Base-by-base conservation (phyloP, 37 sponge, comb jelly and placozoan genomes). In the Hormiphora californensis region DNA sequence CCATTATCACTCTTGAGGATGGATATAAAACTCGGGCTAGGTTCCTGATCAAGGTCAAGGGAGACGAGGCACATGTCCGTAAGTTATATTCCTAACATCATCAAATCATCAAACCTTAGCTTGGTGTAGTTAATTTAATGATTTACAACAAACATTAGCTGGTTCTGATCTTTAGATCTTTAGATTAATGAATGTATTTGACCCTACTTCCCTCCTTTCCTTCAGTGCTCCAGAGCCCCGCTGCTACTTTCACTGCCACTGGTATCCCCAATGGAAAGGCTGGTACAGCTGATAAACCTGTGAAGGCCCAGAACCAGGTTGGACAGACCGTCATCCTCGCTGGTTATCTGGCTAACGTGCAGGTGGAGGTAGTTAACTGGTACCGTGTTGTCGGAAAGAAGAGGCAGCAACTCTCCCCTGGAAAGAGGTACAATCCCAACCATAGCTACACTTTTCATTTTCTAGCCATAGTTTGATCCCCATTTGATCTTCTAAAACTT, bases 41-140 rank as follows among this genome's bases (percentile, higher is more conserved):
- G 22, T 57, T 57, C n/a, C 61, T 57, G n/a, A 57, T 57, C 7
- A 57, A 57, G 61, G 61, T 57, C 15, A 57, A 57, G 61, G 61
- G 61, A 21, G 61, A 57, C 61, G 61, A 57, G 61, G 61, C 61
- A 5, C 61, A 57, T 12, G 61, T 57, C 61, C 27, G 61, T 57
- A 57, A 57, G 61, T 57, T 21, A 57, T 15, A 21, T 5, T 57
- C n/a, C n/a, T n/a, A n/a, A n/a, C n/a, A n/a, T n/a, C n/a, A n/a
- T n/a, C n/a, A n/a, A n/a, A n/a, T n/a, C n/a, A n/a, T n/a, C n/a
- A n/a, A n/a, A n/a, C n/a, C n/a, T n/a, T n/a, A n/a, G n/a, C n/a
- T n/a, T n/a, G n/a, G n/a, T n/a, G n/a, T n/a, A n/a, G n/a, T n/a
- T n/a, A n/a, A n/a, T n/a, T n/a, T n/a, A n/a, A n/a, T n/a, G n/a